Conservation (phyloP, 2,113 vertebrate species). For the Thunnus maccoyii region DNA sequence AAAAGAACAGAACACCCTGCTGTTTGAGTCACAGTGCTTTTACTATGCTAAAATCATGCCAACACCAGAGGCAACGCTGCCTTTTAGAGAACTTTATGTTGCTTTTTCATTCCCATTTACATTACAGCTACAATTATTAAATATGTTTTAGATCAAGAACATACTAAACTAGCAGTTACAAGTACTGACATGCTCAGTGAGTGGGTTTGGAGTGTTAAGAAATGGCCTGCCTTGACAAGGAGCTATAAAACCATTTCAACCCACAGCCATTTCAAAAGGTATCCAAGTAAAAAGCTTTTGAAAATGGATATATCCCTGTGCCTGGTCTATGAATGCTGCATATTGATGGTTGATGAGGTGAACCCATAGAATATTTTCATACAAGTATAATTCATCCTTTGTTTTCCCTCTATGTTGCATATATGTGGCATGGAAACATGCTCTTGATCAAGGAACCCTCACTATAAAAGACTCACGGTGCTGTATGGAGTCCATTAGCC, state of each 20-base stretch:
- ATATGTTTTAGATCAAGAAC: slow-evolving; percentile 17
- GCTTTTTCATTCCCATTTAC: slow-evolving; percentile 11
- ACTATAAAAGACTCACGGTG: slow-evolving; percentile 49
- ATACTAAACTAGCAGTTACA: not conserved
- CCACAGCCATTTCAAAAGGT: slow-evolving; percentile 20
- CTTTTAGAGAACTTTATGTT: slow-evolving; percentile 23
- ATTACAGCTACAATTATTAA: slow-evolving; percentile 15
- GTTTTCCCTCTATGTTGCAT: slow-evolving; percentile 34
- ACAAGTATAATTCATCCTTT: slow-evolving; percentile 54
- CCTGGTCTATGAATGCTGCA: slow-evolving; percentile 45
- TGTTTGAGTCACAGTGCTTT: slow-evolving; percentile 25
- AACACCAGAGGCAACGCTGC: slow-evolving; percentile 24
- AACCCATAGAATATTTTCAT: slow-evolving; percentile 39
- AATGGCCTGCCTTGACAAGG: slow-evolving; percentile 10
- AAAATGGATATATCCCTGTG: slow-evolving; percentile 15
- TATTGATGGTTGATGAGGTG: slow-evolving; percentile 36
- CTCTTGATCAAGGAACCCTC: slow-evolving; percentile 59
- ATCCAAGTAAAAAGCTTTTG: slow-evolving; percentile 36
- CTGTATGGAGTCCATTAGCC: slow-evolving; percentile 69
- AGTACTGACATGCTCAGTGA: slow-evolving; percentile 29
- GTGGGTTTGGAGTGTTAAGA: slow-evolving; percentile 29
- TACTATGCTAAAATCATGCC: slow-evolving; percentile 18
- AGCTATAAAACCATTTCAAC: slow-evolving; percentile 39
- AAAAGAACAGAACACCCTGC: slow-evolving; percentile 24
- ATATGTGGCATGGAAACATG: slow-evolving; percentile 43